These are phyloP conservation scores for Cheilosia vulpina DNA, from an alignment of 2,888 invertebrate species.

Conservation along the genomic window DNA sequence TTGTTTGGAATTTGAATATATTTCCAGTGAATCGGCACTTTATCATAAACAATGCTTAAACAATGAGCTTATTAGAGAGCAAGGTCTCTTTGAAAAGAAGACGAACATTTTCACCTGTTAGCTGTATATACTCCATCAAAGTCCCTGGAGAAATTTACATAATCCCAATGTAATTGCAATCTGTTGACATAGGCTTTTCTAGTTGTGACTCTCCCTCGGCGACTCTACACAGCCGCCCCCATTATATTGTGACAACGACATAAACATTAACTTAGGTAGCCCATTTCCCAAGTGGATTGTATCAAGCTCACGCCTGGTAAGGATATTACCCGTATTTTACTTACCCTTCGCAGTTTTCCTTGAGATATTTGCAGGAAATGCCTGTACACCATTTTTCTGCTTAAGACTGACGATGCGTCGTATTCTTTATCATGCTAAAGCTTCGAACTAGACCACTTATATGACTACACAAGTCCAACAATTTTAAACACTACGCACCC, in stretches of 20 bases:
- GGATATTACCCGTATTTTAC: background rate
- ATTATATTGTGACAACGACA: background rate
- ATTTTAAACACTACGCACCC: background rate
- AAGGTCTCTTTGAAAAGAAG: background rate
- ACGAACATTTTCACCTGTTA: background rate
- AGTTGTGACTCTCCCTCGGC: background rate
- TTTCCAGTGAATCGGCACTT: background rate
- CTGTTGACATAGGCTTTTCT: conserved; percentile 1
- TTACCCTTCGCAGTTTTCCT: no score
- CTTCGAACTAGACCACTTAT: background rate
- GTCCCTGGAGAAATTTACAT: conserved; percentile 1
- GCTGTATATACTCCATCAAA: background rate
- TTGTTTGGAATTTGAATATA: conserved; percentile 3
- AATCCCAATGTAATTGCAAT: background rate
- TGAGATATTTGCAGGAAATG: no score
- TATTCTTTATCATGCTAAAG: background rate
- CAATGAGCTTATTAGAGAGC: background rate
- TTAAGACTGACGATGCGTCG: no score
- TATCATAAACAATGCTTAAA: background rate
- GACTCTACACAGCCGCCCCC: background rate
- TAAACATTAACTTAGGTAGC: background rate
- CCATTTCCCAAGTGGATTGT: background rate
- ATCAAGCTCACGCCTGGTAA: background rate
- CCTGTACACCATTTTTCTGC: no score
- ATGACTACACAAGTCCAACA: no score